Conservation (phyloP, 1,140 invertebrate species). For the Bombus picipes region DNA sequence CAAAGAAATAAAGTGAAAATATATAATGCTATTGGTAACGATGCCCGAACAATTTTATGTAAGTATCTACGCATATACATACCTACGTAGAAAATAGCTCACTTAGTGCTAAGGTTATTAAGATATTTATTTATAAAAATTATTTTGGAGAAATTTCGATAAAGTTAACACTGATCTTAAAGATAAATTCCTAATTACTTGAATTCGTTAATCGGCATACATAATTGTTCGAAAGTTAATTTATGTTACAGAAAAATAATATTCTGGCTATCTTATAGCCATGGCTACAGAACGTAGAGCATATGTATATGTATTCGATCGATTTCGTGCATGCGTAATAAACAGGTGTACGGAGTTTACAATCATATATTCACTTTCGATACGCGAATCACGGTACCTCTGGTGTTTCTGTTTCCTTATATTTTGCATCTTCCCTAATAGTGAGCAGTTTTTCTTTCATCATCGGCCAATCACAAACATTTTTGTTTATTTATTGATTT, state of each 20-base stretch:
- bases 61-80: background rate
- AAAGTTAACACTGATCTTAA: background rate
- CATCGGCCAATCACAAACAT: background rate
- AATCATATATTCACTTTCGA: background rate
- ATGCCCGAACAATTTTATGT: background rate
- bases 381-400: background rate
- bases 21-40: background rate
- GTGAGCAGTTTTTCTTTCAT: background rate
- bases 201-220: too few relatives aligned
- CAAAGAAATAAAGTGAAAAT: background rate
- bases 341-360: background rate
- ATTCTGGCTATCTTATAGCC: background rate
- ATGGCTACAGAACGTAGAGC: too few relatives aligned
- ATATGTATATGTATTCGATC: background rate
- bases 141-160: background rate
- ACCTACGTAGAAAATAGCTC: background rate
- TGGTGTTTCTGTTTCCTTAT: background rate
- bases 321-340: conserved; percentile 2
- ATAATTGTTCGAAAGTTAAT: background rate
- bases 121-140: background rate
- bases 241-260: background rate
- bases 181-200: background rate
- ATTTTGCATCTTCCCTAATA: background rate
- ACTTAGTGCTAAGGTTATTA: background rate
- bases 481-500: background rate